Percentiles rank a stretch among this genome's conserved stretches.
Evolutionary conservation across 1,140 invertebrate genomes (phyloP).

Genomic region (Vanessa atalanta): DNA sequence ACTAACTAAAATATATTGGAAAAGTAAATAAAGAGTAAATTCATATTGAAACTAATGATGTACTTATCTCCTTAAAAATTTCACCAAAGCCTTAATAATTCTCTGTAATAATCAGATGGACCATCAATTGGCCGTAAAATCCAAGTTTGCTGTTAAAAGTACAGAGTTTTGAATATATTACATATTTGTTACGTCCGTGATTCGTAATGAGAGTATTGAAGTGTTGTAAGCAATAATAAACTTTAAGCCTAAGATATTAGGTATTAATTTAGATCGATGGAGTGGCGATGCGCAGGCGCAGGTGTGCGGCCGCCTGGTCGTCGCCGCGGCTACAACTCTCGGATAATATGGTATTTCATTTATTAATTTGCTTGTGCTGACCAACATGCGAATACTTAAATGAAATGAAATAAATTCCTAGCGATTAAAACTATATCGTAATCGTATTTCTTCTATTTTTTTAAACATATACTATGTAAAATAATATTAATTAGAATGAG

Average conservation of each 20-base stretch:
- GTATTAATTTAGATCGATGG: slow-evolving; percentile 40
- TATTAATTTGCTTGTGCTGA: slow-evolving; percentile 77
- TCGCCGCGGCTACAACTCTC: slow-evolving; percentile 74
- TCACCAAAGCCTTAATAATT: not conserved
- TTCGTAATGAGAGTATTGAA: slow-evolving; percentile 70
- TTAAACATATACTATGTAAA: not conserved
- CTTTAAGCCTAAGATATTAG: slow-evolving; percentile 13
- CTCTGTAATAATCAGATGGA: slow-evolving; percentile 1
- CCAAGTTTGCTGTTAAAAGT: slow-evolving; percentile 72
- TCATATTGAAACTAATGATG: not conserved
- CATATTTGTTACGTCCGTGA: slow-evolving; percentile 75
- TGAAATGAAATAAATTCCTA: slow-evolving; percentile 7
- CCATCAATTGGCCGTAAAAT: slow-evolving; percentile 64
- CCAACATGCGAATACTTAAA: slow-evolving; percentile 59
- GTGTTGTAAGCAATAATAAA: slow-evolving; percentile 18
- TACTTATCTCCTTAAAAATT: not conserved
- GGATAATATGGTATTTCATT: slow-evolving; percentile 74
- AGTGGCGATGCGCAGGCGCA: slow-evolving; percentile 69
- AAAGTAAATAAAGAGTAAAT: slow-evolving; percentile 15
- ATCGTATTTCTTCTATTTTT: slow-evolving; percentile 5
- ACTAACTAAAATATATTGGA: no score
- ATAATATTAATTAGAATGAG: no score
- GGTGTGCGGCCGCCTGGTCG: slow-evolving; percentile 76
- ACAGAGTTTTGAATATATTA: slow-evolving; percentile 76
- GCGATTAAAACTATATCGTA: slow-evolving; percentile 47